Evolutionary conservation across 1,140 invertebrate species (phyloP).

Genomic region (Drosophila nebulosa): DNA sequence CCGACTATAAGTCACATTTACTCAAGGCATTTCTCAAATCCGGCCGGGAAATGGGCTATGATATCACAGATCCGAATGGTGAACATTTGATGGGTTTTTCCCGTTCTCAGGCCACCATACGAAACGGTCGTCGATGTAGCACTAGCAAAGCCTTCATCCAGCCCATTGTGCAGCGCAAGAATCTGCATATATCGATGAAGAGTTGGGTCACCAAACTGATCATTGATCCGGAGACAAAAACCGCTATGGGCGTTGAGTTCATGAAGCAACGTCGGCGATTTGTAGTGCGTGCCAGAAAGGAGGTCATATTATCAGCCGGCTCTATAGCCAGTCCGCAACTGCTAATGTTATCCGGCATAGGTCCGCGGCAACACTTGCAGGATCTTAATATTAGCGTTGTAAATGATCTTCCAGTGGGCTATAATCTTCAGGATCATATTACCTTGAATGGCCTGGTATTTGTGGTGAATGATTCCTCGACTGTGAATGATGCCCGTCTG

Average conservation of each 20-base stretch:
- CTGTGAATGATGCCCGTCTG: constrained; percentile 81
- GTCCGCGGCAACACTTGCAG: constrained; percentile 87
- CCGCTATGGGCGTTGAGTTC: constrained; percentile 82
- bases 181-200: constrained; percentile 90
- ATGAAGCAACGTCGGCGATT: constrained; percentile 83
- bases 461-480: constrained; percentile 84
- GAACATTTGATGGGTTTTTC: constrained; percentile 85
- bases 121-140: constrained; percentile 86
- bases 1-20: constrained; percentile 84
- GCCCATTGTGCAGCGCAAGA: constrained; percentile 86
- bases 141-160: constrained; percentile 91
- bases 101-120: constrained; percentile 86
- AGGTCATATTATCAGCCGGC: constrained; percentile 88
- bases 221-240: constrained; percentile 83
- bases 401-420: constrained; percentile 88
- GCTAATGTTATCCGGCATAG: constrained; percentile 90
- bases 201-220: constrained; percentile 87
- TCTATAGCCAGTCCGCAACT: constrained; percentile 91
- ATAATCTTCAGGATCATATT: constrained; percentile 91
- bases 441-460: constrained; percentile 87
- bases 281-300: constrained; percentile 86
- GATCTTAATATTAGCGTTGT: constrained; percentile 83
- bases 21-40: constrained; percentile 85
- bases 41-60: constrained; percentile 87
- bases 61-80: constrained; percentile 85